Conservation (phyloP, 2,113 vertebrate species). For the Phaethon lepturus region DNA sequence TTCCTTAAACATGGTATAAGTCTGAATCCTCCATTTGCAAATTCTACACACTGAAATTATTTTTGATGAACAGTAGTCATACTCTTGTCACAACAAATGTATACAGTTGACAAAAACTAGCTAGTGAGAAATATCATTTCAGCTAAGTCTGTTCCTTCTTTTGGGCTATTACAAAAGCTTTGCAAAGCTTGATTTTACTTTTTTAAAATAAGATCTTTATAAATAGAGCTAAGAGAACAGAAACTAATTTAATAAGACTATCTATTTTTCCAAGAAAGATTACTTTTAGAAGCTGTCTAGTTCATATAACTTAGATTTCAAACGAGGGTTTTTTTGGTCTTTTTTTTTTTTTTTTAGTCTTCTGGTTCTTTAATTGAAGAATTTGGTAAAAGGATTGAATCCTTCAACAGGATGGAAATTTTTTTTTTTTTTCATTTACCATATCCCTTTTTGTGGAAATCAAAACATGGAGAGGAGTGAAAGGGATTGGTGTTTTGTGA, state of each 20-base stretch:
- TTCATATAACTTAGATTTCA: not conserved
- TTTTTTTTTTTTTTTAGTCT: not conserved
- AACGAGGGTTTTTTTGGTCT: not conserved
- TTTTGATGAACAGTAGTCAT: not conserved
- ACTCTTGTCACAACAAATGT: not conserved
- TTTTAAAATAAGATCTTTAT: not conserved
- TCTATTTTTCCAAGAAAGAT: not conserved
- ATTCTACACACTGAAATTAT: not conserved
- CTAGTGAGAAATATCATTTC: not conserved
- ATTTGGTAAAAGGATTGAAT: not conserved
- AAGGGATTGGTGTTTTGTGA: not conserved
- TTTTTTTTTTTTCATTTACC: not conserved
- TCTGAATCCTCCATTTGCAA: not conserved
- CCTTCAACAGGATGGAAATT: not conserved
- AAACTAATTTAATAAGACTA: not conserved
- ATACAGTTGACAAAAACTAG: not conserved
- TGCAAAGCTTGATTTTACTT: not conserved
- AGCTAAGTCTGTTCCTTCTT: not conserved
- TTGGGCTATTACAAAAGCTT: not conserved
- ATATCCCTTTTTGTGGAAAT: not conserved
- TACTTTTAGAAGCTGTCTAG: not conserved
- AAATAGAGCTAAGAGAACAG: not conserved
- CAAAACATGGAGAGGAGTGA: not conserved
- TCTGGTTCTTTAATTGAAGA: not conserved
- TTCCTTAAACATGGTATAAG: not conserved